These are phyloP conservation scores for Eupristina koningsbergeri DNA, from an alignment of 1,140 invertebrate genomes.

Conservation along the genomic window DNA sequence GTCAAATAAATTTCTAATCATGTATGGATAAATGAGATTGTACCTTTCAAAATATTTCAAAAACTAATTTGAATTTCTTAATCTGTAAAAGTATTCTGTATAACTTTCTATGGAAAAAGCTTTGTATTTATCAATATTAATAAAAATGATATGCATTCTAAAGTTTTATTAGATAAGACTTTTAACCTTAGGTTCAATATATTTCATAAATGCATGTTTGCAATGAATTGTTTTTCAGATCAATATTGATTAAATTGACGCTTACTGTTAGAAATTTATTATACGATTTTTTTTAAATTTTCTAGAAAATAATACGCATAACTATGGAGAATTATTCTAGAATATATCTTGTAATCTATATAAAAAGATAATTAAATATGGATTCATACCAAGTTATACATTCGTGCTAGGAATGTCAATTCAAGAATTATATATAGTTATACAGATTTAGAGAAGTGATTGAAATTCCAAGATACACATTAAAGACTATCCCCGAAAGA, in stretches of 20 bases:
- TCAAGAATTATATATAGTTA: background rate
- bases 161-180: conserved; percentile 5
- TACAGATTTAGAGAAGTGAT: background rate
- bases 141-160: background rate
- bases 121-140: background rate
- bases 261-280: background rate
- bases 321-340: background rate
- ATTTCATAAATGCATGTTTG: background rate
- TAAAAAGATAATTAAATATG: background rate
- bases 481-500: background rate
- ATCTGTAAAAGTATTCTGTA: background rate
- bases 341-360: background rate
- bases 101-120: background rate
- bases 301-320: background rate
- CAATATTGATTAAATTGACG: background rate
- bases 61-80: background rate
- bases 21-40: background rate
- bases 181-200: background rate
- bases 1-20: background rate
- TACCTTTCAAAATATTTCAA: background rate
- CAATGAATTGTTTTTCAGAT: background rate
- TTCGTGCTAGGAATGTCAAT: background rate
- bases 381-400: background rate
- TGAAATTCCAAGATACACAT: background rate
- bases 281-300: background rate